Evolutionary conservation across 2,888 invertebrate genomes (phyloP).

Genomic region (Acrobasis repandana): DNA sequence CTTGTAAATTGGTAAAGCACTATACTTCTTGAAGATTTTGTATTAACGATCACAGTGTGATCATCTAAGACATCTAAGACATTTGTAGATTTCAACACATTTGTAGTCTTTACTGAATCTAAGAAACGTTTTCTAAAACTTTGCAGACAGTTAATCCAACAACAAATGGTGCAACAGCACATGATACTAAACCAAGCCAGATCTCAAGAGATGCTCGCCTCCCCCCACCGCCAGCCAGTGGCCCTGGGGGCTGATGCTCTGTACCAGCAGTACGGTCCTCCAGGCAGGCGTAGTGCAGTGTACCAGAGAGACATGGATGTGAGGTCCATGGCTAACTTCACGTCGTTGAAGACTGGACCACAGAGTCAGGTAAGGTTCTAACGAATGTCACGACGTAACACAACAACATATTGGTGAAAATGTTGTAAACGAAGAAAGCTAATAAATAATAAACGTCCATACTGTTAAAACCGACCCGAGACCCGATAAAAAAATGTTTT

Average conservation of each 20-base stretch:
- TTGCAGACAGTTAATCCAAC: slow-evolving; percentile 71
- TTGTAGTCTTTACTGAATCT: no score
- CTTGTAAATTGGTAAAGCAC: neutral
- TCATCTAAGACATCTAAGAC: neutral
- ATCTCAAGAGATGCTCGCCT: slow-evolving; percentile 82
- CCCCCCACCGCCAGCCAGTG: slow-evolving; percentile 61
- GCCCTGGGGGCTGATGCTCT: slow-evolving; percentile 74
- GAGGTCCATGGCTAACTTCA: slow-evolving; percentile 74
- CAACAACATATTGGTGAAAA: no score
- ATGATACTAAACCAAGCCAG: slow-evolving; percentile 76
- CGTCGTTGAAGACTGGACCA: slow-evolving; percentile 69
- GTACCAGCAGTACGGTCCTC: slow-evolving; percentile 76
- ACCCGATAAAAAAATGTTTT: no score
- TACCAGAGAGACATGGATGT: slow-evolving; percentile 75
- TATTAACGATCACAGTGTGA: neutral
- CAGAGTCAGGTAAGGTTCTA: slow-evolving; percentile 58
- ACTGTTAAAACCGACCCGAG: no score
- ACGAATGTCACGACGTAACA: neutral
- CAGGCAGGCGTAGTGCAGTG: slow-evolving; percentile 69
- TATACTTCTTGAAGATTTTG: no score
- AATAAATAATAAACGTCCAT: no score
- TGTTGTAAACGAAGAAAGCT: no score
- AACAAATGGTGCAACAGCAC: slow-evolving; percentile 77
- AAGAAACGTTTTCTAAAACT: neutral
- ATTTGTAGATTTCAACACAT: no score